These are phyloP conservation scores for Typhlichthys subterraneus DNA, from an alignment of 2,797 vertebrate genomes.

Conservation along the genomic window DNA sequence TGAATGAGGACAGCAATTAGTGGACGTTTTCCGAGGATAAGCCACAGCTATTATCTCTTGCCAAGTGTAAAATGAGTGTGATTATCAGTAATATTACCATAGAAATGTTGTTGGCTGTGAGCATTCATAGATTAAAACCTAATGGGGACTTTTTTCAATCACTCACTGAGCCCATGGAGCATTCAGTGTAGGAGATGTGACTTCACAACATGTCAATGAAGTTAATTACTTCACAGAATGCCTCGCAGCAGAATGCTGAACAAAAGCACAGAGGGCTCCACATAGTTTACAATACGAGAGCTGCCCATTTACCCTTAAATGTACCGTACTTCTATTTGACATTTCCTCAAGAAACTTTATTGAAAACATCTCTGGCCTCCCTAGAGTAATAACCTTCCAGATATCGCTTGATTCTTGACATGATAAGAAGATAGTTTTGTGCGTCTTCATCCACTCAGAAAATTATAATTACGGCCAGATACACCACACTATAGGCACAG, in stretches of 20 bases:
- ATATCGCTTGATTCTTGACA: too few relatives aligned
- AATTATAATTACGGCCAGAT: too few relatives aligned
- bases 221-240: conserved; percentile 62
- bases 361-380: conserved; percentile 19
- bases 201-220: conserved; percentile 56
- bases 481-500: too few relatives aligned
- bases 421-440: too few relatives aligned
- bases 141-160: conserved; percentile 60
- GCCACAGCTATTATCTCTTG: conserved; percentile 57
- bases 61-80: conserved; percentile 64
- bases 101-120: conserved; percentile 40
- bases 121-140: conserved; percentile 58
- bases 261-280: conserved; percentile 43
- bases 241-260: conserved; percentile 51
- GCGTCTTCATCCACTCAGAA: too few relatives aligned
- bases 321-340: conserved; percentile 54
- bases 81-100: conserved; percentile 60
- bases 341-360: conserved; percentile 41
- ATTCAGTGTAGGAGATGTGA: conserved; percentile 36
- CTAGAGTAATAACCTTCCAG: conserved; percentile 13
- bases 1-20: conserved; percentile 56
- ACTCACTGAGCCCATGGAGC: conserved; percentile 47
- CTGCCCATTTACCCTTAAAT: conserved; percentile 51
- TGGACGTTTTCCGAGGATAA: conserved; percentile 31
- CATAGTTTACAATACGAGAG: conserved; percentile 32